phyloP scores from a whole-genome alignment of 2,797 vertebrate genomes.

The Tragelaphus eurycerus region DNA sequence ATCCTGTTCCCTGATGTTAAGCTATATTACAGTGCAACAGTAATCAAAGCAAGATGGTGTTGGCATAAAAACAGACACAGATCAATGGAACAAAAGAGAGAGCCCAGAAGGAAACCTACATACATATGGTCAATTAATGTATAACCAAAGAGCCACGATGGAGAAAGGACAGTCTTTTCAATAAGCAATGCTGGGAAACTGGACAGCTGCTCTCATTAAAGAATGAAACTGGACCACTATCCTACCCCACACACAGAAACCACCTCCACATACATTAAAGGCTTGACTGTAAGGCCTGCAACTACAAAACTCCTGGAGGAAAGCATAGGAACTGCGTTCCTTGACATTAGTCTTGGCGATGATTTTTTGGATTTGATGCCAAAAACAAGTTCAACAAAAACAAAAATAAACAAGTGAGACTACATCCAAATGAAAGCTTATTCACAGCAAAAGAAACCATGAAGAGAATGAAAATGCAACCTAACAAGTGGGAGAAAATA shows the following conservation, averaged over 20 bases:
- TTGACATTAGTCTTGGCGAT: background rate
- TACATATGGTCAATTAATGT: background rate
- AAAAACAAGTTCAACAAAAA: background rate
- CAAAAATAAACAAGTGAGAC: background rate
- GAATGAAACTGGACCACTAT: background rate
- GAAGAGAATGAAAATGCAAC: background rate
- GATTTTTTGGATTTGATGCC: background rate
- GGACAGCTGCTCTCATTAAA: background rate
- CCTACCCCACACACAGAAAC: background rate
- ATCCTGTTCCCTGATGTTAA: background rate
- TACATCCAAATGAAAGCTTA: background rate
- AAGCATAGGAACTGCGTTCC: background rate
- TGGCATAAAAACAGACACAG: background rate
- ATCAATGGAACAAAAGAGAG: background rate
- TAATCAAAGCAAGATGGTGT: background rate
- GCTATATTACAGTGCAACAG: background rate
- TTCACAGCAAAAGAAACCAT: background rate
- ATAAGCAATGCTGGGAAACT: background rate
- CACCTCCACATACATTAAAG: background rate
- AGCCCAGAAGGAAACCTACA: background rate
- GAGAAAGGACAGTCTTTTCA: background rate
- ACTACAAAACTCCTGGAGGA: background rate
- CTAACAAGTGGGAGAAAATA: background rate
- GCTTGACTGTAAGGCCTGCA: background rate
- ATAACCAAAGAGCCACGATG: background rate